Conservation (phyloP, 2,888 invertebrate species). For the Hypolimnas misippus region DNA sequence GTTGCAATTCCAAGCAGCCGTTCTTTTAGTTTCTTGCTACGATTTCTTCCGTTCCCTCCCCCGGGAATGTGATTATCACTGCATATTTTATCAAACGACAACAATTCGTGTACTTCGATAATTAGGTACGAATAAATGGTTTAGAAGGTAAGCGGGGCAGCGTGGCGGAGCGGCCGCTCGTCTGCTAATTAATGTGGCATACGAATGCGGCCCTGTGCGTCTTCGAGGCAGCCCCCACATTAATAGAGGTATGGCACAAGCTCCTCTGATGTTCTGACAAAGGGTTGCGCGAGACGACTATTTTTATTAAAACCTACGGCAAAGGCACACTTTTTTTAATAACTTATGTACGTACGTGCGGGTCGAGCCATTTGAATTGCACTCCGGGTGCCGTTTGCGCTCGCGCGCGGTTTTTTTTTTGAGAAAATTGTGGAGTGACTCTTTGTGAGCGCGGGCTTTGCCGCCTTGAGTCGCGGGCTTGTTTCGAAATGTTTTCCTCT, state of each 20-base stretch:
- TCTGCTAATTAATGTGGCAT: conserved; percentile 51
- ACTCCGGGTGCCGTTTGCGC: conserved; percentile 61
- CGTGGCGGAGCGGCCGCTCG: conserved; percentile 12
- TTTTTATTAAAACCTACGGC: conserved; percentile 83
- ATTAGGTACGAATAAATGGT: background rate
- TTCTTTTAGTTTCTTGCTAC: conserved; percentile 16
- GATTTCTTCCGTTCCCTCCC: conserved; percentile 6
- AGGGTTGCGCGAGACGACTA: conserved; percentile 79
- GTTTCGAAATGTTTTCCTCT: conserved; percentile 52
- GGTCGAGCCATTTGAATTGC: conserved; percentile 62
- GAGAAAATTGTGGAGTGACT: conserved; percentile 72
- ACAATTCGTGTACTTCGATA: background rate
- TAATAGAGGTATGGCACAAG: conserved; percentile 74
- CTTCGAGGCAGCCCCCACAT: conserved; percentile 72
- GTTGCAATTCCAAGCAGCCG: conserved; percentile 15
- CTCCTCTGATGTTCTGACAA: conserved; percentile 80
- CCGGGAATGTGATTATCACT: conserved; percentile 1
- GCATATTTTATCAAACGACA: background rate
- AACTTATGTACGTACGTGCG: conserved; percentile 77
- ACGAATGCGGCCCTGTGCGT: conserved; percentile 66
- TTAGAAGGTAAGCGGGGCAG: background rate
- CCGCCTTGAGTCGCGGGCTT: conserved; percentile 63
- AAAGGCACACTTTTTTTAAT: conserved; percentile 82
- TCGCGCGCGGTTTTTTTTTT: conserved; percentile 65
- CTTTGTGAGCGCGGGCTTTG: conserved; percentile 66